Evolutionary conservation across 2,797 vertebrate species (phyloP).

Genomic region (Neostethus bicornis): DNA sequence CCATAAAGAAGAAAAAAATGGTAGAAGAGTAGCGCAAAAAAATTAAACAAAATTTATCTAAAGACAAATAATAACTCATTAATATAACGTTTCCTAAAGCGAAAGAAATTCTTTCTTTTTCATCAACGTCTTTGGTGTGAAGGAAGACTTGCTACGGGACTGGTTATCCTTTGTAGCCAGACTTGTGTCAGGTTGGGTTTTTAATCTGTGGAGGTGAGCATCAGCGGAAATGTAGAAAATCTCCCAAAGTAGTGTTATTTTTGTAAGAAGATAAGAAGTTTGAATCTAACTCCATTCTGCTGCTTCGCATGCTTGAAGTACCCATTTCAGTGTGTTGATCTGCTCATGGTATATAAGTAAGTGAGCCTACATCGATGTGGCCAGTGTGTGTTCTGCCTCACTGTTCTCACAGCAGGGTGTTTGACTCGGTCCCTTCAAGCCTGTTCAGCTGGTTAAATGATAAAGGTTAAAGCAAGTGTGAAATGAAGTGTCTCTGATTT

Average conservation of each 20-base stretch:
- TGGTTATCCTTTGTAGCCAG: constrained; percentile 41
- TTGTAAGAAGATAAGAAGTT: background rate
- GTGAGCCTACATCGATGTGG: background rate
- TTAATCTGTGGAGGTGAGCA: constrained; percentile 10
- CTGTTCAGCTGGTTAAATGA: constrained; percentile 14
- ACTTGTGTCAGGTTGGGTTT: constrained; percentile 18
- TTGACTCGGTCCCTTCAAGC: constrained; percentile 6
- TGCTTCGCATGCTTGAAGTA: background rate
- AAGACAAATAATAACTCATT: too few species aligned
- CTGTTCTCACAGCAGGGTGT: constrained; percentile 11
- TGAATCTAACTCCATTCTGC: constrained; percentile 13
- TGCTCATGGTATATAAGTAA: background rate
- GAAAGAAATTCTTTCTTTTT: constrained; percentile 17
- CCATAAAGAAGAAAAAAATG: too few species aligned
- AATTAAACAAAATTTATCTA: too few species aligned
- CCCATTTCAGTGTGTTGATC: background rate
- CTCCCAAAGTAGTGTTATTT: background rate
- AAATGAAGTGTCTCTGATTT: background rate
- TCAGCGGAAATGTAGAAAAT: constrained; percentile 12
- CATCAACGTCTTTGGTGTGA: constrained; percentile 23
- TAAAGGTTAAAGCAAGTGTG: constrained; percentile 8
- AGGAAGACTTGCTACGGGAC: constrained; percentile 27
- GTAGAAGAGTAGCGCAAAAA: too few species aligned
- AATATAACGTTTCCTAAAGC: background rate
- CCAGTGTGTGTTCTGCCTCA: constrained; percentile 13